phyloP scores from a whole-genome alignment of 1,140 invertebrate species.

The Bombus sylvicola region DNA sequence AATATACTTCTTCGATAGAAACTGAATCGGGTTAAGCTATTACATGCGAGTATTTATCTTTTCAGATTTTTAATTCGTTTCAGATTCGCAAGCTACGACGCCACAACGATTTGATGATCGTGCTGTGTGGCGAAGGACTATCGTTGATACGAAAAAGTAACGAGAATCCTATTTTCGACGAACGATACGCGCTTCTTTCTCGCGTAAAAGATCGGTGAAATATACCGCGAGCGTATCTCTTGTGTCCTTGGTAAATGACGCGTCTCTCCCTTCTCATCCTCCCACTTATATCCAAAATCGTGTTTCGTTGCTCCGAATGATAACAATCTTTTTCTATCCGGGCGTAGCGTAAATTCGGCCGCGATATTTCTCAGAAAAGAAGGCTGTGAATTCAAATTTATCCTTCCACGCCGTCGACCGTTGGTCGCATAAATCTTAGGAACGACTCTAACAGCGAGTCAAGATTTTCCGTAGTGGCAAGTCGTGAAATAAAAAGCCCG shows the following conservation, averaged over 20 bases:
- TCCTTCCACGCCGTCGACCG: background rate
- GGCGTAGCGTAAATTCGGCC: conserved; percentile 24
- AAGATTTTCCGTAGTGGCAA: conserved; percentile 4
- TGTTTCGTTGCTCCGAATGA: background rate
- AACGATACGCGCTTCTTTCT: background rate
- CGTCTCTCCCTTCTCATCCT: background rate
- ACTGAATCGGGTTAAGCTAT: background rate
- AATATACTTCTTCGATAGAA: background rate
- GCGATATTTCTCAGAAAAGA: background rate
- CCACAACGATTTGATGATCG: background rate
- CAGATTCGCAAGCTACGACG: background rate
- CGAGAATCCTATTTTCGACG: background rate
- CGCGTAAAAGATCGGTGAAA: background rate
- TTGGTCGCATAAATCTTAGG: conserved; percentile 33
- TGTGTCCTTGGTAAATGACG: background rate
- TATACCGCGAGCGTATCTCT: background rate
- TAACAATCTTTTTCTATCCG: conserved; percentile 30
- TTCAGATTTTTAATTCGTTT: background rate
- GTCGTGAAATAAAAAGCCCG: background rate
- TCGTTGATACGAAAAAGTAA: no score
- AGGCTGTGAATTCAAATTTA: conserved; percentile 44
- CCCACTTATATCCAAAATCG: background rate
- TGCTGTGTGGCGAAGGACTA: no score
- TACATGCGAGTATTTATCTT: background rate
- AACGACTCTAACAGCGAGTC: background rate